These are phyloP conservation scores for Corvus moneduloides DNA, from an alignment of 2,113 vertebrate genomes.

Conservation along the genomic window DNA sequence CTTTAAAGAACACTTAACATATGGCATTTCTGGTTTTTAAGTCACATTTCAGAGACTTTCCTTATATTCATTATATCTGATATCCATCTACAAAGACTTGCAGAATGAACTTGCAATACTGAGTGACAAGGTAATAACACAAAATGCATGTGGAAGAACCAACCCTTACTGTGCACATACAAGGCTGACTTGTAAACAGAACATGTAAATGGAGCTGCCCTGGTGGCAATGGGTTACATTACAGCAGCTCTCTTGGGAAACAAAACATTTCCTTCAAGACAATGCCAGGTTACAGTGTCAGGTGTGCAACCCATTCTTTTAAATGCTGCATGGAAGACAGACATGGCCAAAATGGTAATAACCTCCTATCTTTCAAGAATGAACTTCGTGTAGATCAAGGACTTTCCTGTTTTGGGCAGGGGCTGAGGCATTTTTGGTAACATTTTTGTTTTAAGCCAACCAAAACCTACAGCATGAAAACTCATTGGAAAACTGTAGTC, in stretches of 20 bases:
- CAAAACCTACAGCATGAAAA: not conserved
- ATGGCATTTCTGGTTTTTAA: not conserved
- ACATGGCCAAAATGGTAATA: not conserved
- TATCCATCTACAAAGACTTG: not conserved
- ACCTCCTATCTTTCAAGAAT: not conserved
- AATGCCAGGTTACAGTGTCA: not conserved
- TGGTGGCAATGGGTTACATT: not conserved
- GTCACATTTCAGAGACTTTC: not conserved
- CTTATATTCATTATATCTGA: not conserved
- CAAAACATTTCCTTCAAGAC: not conserved
- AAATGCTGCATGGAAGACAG: not conserved
- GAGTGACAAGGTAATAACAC: not conserved
- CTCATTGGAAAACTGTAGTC: not conserved
- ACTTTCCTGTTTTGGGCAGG: not conserved
- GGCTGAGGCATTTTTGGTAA: not conserved
- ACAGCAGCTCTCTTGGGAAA: not conserved
- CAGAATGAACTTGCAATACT: not conserved
- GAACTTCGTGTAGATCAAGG: not conserved
- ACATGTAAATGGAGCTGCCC: not conserved
- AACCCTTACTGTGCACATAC: not conserved
- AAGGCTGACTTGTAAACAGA: not conserved
- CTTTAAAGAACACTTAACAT: constrained; percentile 22
- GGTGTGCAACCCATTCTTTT: not conserved
- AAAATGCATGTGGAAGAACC: not conserved
- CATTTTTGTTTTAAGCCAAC: not conserved